Evolutionary conservation across 2,797 vertebrate genomes (phyloP), one percentile per base, ranked within the genome.

Genomic region (Echiichthys vipera): DNA sequence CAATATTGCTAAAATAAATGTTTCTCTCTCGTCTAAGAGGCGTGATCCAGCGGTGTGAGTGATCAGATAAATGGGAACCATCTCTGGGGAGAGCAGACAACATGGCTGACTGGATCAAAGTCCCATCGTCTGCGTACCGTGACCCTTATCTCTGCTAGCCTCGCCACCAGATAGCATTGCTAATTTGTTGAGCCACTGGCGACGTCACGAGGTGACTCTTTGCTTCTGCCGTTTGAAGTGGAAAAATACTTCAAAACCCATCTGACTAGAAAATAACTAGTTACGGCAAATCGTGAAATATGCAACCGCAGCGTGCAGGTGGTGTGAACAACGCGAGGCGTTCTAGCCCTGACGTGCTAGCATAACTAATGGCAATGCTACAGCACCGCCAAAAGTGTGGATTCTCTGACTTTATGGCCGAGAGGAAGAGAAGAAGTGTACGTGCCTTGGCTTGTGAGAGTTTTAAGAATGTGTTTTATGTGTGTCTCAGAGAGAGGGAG

Each of bases 141-240:
- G 79, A 78, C 65, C 45, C 65, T 84, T 87, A 90, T 90, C 87
- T 90, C 63, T 25, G 45, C 70, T 63, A 70, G 78, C 65, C 71
- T 78, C 14, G 61, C 74, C 55, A 34, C 66, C 71, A 80, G 83
- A 87, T 89, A 89, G 84, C 77, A 77, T 81, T 85, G 77, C 85
- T 91, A 90, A 94, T 93, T 93, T 92, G 84, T 90, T 86, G 88
- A 91, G 81, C 84, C 89, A 85, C 71, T 89, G 88, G 80, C 45
- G 51, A 81, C 83, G 71, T 78, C 83, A 76, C 63, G 49, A 62
- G 71, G 47, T 81, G 65, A 81, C 71, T 81, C 71, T 43, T 58
- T 29, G 59, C 57, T 62, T 43, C 27, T 51, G 61, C 62, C 39
- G 6, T 59, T 54, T 62, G 29, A 42, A 22, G n/a, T n/a, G 37